Percentiles rank a stretch among this genome's conserved stretches.
These are phyloP conservation scores for Danio albolineatus DNA, from an alignment of 2,797 vertebrate species.

Conservation along the genomic window DNA sequence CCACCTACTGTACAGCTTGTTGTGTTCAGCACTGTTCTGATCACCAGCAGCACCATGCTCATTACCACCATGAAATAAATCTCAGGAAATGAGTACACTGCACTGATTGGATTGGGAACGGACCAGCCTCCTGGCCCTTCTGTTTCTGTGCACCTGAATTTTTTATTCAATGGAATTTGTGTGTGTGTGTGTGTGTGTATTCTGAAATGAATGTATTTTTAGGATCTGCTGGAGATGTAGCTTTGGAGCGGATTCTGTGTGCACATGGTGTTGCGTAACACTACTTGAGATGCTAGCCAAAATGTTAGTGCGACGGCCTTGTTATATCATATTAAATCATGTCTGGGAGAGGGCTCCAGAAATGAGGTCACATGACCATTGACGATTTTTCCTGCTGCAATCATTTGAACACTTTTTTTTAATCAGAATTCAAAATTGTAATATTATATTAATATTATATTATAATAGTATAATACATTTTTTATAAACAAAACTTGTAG, in stretches of 20 bases:
- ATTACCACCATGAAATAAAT: conserved; percentile 50
- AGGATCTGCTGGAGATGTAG: background rate
- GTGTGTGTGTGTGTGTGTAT: too few species aligned
- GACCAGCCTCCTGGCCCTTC: conserved; percentile 29
- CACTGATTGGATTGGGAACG: conserved; percentile 35
- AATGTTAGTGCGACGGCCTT: conserved; percentile 27
- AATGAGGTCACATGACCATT: conserved; percentile 28
- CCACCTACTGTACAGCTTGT: conserved; percentile 53
- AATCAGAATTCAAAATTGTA: conserved; percentile 13
- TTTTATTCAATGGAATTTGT: conserved; percentile 22
- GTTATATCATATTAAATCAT: conserved; percentile 37
- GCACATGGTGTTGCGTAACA: conserved; percentile 17
- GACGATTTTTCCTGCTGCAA: conserved; percentile 33
- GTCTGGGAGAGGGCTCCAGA: conserved; percentile 25
- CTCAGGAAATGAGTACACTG: conserved; percentile 32
- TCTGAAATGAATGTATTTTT: conserved; percentile 8
- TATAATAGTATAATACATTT: too few species aligned
- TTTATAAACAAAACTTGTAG: background rate
- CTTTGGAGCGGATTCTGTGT: background rate
- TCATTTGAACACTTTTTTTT: background rate
- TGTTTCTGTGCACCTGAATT: conserved; percentile 39
- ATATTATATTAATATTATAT: too few species aligned
- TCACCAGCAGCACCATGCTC: conserved; percentile 50
- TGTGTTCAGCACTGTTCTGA: conserved; percentile 56
- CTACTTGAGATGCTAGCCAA: conserved; percentile 24